A percentile compares a stretch with the other conserved stretches of the same genome.
These are phyloP conservation scores for Zygothrica quintamaculata DNA, from an alignment of 2,888 invertebrate genomes.

Conservation along the genomic window DNA sequence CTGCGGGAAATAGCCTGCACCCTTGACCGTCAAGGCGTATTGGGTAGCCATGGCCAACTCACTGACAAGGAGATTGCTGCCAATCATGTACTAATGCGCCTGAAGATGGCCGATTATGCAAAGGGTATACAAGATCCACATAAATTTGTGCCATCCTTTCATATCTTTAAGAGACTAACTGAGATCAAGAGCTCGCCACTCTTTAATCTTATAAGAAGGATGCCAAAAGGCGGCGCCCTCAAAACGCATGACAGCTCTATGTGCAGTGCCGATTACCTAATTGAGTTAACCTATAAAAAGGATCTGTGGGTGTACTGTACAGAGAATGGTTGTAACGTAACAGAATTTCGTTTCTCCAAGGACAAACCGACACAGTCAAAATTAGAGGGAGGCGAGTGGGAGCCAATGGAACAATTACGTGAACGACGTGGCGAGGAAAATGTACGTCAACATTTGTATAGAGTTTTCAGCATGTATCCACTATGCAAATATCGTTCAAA, in stretches of 20 bases:
- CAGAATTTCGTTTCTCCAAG: constrained; percentile 60
- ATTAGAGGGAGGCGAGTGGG: constrained; percentile 61
- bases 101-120: constrained; percentile 86
- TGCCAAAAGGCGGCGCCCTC: constrained; percentile 91
- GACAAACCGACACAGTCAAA: constrained; percentile 32
- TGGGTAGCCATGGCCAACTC: constrained; percentile 86
- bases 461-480: constrained; percentile 86
- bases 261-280: constrained; percentile 87
- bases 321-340: constrained; percentile 28
- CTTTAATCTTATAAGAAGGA: constrained; percentile 87
- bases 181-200: constrained; percentile 87
- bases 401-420: constrained; percentile 61
- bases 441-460: constrained; percentile 86
- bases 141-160: constrained; percentile 87
- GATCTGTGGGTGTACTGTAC: constrained; percentile 85
- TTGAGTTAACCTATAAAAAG: constrained; percentile 87
- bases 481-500: constrained; percentile 85
- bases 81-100: constrained; percentile 87
- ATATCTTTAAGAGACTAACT: constrained; percentile 87
- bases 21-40: constrained; percentile 84
- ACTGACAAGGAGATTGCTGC: constrained; percentile 85
- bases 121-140: constrained; percentile 86
- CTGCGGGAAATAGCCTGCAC: constrained; percentile 85
- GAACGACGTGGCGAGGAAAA: constrained; percentile 60
- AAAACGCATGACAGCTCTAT: constrained; percentile 89